Conservation (phyloP, 2,797 vertebrate genomes). For the Liasis olivaceus region DNA sequence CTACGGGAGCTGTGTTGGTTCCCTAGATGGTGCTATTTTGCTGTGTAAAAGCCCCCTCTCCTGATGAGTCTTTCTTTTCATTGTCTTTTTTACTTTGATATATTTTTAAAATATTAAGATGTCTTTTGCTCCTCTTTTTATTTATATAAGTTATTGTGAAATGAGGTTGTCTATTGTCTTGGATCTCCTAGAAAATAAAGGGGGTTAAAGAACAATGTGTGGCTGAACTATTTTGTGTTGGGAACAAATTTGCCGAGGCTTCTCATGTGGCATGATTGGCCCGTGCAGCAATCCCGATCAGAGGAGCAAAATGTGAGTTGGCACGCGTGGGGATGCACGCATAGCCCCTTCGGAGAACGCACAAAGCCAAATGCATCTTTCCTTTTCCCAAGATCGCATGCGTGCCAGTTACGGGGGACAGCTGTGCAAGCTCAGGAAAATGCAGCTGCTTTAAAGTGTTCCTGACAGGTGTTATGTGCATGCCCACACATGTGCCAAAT, state of each 20-base stretch:
- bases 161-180: conserved; percentile 35
- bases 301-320: neutral
- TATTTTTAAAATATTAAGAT: neutral
- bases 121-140: conserved; percentile 46
- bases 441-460: neutral
- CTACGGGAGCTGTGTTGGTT: neutral
- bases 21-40: conserved; percentile 55
- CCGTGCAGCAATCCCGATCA: neutral
- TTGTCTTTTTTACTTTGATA: conserved; percentile 17
- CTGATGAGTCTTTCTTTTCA: neutral
- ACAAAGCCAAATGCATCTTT: neutral
- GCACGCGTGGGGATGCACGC: neutral
- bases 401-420: neutral
- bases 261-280: neutral
- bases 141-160: conserved; percentile 65
- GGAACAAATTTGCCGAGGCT: neutral
- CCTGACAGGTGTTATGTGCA: neutral
- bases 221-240: neutral
- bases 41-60: conserved; percentile 15
- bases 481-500: neutral
- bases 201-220: neutral
- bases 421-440: neutral
- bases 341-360: neutral
- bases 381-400: neutral
- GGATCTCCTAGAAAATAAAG: conserved; percentile 54